These are phyloP conservation scores for Mobula hypostoma DNA, from an alignment of 2,113 vertebrate species.

Conservation along the genomic window DNA sequence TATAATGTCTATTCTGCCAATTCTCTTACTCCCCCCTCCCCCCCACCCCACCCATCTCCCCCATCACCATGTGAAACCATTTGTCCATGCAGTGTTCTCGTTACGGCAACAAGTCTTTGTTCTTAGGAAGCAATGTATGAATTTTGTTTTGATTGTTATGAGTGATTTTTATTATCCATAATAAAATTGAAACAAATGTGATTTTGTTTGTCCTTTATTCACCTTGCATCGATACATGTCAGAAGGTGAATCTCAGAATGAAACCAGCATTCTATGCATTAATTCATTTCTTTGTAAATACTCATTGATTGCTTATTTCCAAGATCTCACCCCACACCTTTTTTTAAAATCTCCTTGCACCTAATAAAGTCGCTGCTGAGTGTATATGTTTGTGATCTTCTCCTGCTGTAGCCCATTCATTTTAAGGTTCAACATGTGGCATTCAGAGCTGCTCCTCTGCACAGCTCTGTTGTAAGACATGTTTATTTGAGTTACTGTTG, in stretches of 20 bases:
- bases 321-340: background rate
- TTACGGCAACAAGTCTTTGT: conserved; percentile 17
- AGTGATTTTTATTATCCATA: conserved; percentile 36
- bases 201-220: conserved; percentile 12
- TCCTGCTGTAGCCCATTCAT: too few species aligned
- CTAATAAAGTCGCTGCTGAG: too few species aligned
- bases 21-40: background rate
- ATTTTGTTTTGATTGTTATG: conserved; percentile 24
- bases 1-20: conserved; percentile 1
- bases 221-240: background rate
- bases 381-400: too few species aligned
- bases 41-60: background rate
- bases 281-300: too few species aligned
- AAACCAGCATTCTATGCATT: background rate
- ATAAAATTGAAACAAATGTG: conserved; percentile 19
- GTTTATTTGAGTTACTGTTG: too few species aligned
- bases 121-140: conserved; percentile 33
- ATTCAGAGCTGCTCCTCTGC: too few species aligned
- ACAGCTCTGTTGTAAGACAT: too few species aligned
- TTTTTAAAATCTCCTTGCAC: background rate
- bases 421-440: too few species aligned
- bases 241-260: background rate
- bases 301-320: background rate
- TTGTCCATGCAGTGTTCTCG: background rate
- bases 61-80: background rate